A percentile compares a stretch with the other conserved stretches of the same genome.
Conservation (phyloP, 2,797 vertebrate genomes). For the Onychomys torridus region DNA sequence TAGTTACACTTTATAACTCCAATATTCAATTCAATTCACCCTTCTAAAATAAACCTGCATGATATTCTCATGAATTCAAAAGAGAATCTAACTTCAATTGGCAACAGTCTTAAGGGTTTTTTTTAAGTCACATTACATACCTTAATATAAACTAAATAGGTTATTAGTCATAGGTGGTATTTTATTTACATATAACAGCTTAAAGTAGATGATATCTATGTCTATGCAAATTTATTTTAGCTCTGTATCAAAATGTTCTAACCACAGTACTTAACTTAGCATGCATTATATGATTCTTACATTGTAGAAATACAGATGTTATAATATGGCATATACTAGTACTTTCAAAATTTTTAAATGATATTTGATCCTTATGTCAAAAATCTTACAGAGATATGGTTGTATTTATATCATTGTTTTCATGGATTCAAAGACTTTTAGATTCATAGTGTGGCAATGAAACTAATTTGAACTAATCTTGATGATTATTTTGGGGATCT, state of each 20-base stretch:
- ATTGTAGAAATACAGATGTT: background rate
- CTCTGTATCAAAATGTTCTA: background rate
- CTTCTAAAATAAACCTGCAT: slow-evolving; percentile 52
- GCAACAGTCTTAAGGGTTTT: background rate
- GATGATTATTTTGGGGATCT: background rate
- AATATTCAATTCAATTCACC: slow-evolving; percentile 44
- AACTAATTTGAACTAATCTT: background rate
- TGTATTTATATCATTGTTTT: background rate
- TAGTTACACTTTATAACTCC: slow-evolving; percentile 51
- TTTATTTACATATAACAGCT: background rate
- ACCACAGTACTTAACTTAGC: background rate
- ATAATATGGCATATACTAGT: background rate
- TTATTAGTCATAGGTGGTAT: background rate
- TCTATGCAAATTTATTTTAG: slow-evolving; percentile 24
- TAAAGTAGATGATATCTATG: background rate
- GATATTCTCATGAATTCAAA: slow-evolving; percentile 65
- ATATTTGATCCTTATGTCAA: background rate
- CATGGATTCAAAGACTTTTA: background rate
- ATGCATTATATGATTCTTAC: background rate
- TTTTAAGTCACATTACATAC: background rate
- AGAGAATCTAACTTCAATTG: slow-evolving; percentile 41
- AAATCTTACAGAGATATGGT: background rate
- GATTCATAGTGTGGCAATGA: background rate
- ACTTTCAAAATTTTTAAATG: background rate
- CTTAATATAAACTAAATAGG: background rate